These are phyloP conservation scores for Sorex araneus DNA, from an alignment of 2,113 vertebrate genomes.

Conservation along the genomic window DNA sequence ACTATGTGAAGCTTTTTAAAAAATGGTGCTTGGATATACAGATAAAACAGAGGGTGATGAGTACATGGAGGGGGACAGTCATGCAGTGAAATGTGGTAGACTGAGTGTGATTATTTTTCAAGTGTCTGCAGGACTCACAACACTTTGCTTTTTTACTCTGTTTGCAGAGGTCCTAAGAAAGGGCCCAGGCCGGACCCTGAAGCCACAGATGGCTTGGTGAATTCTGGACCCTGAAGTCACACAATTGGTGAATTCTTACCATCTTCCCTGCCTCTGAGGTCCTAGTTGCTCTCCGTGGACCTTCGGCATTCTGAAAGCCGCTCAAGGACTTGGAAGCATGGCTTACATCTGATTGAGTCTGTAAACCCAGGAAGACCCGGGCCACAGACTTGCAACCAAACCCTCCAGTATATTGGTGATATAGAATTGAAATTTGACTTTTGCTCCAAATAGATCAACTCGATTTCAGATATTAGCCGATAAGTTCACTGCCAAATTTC, in stretches of 20 bases:
- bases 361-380: not conserved
- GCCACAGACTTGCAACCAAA: not conserved
- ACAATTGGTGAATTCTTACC: not conserved
- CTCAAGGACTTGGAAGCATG: not conserved
- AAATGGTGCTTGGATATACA: no score
- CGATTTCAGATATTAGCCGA: constrained; percentile 6
- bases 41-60: no score
- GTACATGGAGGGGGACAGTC: no score
- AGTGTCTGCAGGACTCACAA: not conserved
- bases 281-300: not conserved
- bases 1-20: no score
- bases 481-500: not conserved
- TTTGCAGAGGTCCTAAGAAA: not conserved
- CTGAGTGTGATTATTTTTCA: not conserved
- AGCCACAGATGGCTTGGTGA: not conserved
- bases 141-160: not conserved
- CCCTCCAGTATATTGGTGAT: constrained; percentile 1
- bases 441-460: not conserved
- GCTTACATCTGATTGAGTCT: not conserved
- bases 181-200: not conserved
- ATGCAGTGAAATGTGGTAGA: no score
- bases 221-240: not conserved
- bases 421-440: not conserved
- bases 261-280: no score
- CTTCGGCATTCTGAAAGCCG: not conserved